Evolutionary conservation across 2,113 vertebrate genomes (phyloP).

Genomic region (Callocephalon fimbriatum): DNA sequence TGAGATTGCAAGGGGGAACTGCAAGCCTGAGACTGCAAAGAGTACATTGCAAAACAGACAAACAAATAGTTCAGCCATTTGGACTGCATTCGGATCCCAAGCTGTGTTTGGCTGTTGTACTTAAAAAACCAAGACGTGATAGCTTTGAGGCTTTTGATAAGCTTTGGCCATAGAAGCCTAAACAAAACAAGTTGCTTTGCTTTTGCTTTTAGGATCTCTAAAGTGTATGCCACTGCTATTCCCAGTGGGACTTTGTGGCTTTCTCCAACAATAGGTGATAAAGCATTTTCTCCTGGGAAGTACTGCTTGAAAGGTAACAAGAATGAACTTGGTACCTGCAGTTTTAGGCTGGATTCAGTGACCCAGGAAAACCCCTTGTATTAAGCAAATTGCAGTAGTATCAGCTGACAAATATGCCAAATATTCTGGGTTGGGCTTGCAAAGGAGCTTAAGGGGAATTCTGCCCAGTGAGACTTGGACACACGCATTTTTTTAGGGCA

Average conservation of each 20-base stretch:
- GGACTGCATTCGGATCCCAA: not conserved
- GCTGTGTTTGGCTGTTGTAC: conserved; percentile 9
- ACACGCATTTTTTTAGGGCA: not conserved
- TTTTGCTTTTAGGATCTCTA: not conserved
- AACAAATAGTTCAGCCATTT: not conserved
- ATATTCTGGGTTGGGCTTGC: not conserved
- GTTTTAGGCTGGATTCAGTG: not conserved
- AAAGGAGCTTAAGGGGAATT: conserved; percentile 23
- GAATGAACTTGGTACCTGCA: not conserved
- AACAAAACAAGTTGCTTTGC: conserved; percentile 20
- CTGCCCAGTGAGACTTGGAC: not conserved
- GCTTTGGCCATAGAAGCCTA: not conserved
- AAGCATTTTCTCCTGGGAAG: not conserved
- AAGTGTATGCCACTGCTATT: not conserved
- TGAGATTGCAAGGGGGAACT: not conserved
- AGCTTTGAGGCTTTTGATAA: conserved; percentile 34
- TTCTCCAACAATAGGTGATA: not conserved
- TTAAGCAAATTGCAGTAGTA: not conserved
- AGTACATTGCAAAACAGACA: not conserved
- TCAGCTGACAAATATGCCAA: conserved; percentile 17
- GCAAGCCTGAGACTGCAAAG: not conserved
- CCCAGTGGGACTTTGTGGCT: not conserved
- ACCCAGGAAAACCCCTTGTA: not conserved
- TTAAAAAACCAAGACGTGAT: not conserved
- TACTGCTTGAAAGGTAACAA: not conserved